Base-by-base conservation (phyloP, 2,888 invertebrate species). In the Entomobrya proxima region DNA sequence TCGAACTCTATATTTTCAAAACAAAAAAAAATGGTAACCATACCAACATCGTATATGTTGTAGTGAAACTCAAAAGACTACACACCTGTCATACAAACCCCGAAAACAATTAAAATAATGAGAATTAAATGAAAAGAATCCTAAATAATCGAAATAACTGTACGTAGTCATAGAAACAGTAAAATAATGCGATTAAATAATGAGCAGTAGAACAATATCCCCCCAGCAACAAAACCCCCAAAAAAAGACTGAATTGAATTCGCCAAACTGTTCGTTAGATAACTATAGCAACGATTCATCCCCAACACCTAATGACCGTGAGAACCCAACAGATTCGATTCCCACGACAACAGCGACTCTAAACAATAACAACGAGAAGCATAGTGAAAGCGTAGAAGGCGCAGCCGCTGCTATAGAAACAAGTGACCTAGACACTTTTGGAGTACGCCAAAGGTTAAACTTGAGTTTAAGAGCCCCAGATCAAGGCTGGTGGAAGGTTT, bases 401-500 rank as follows among this genome's bases (percentile, higher is more conserved):
- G 11, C 44, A 7, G 9, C 4, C 15, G 9, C 44, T 44, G 9
- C 11, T 13, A 44, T 13, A 13, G 44, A 15, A n/a, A 44, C 44
- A 13, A 44, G 9, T 13, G 15, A 44, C 44, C 44, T 44, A 2
- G 44, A 44, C 44, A 44, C 15, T 9, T 44, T 44, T 44, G 44
- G 44, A 7, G 44, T 15, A 2, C 44, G 44, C 2, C 44, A 15
- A 13, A 44, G n/a, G 15, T 44, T 9, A n/a, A n/a, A n/a, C n/a
- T n/a, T n/a, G n/a, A n/a, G n/a, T n/a, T n/a, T n/a, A n/a, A n/a
- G n/a, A n/a, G n/a, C n/a, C n/a, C n/a, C n/a, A n/a, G 40, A 40
- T 5, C 40, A 40, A 11, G 40, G 40, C 40, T 96, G 96, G 96
- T 96, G 96, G 96, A 95, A 95, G 92, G 96, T 96, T 87, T 96